Evolutionary conservation across 2,888 invertebrate genomes (phyloP), one percentile per base, ranked within the genome.

Genomic region (Teleiodes luculella): DNA sequence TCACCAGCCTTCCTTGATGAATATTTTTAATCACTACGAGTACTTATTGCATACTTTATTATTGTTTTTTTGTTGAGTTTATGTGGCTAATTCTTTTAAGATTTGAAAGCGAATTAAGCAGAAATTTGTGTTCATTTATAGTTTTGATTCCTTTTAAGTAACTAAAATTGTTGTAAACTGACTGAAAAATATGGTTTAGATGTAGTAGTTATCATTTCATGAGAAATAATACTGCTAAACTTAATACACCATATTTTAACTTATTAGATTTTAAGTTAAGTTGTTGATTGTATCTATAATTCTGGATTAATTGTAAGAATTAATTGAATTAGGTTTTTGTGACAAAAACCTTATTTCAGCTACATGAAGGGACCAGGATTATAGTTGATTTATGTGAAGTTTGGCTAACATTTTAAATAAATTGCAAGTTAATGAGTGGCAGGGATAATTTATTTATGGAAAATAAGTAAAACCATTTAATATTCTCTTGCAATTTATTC

Each of bases 1-100:
- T 85, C 85, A 10, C 59, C 83, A 18, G 70, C 73, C 14, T 86
- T 80, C 60, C 62, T 89, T 56, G 88, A 88, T 64, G 89, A 89
- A 68, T 80, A 57, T 28, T 35, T 43, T 28, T 48, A 48, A 20
- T 43, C 20, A 43, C 43, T n/a, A 5, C 11, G 20, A 18, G 24
- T 24, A 3, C 16, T 8, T 24, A 43, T 13, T 24, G 0, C 10
- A 31, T n/a, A 28, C 14, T 31, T 16, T 31, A 8, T 8, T 1
- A 24, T 45, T 43, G 43, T 28, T 30, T 30, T n/a, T 45, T 45
- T 10, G 24, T 43, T 43, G n/a, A 24, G n/a, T 8, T 1, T 2
- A 37, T 13, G 8, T 13, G 13, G 4, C 41, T 20, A 8, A 18
- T 39, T 3, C 7, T 41, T 8, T 33, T 6, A 8, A 47, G 24